Percentiles rank a stretch among this genome's conserved stretches.
phyloP scores from a whole-genome alignment of 2,888 invertebrate species.

The Cantharis rustica region DNA sequence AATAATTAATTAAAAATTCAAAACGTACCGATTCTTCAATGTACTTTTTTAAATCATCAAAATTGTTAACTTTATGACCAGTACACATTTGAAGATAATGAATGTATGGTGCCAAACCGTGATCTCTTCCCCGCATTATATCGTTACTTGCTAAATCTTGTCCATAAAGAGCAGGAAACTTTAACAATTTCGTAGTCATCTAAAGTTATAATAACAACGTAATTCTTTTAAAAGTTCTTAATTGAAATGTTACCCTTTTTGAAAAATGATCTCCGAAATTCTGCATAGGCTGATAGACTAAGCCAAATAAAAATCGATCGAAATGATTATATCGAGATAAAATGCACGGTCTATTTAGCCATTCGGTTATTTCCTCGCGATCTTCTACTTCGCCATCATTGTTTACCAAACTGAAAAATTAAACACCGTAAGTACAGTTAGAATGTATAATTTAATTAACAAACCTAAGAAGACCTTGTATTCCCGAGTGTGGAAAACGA shows the following conservation, averaged over 20 bases:
- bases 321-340: neutral
- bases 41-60: neutral
- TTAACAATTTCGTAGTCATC: neutral
- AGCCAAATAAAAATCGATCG: neutral
- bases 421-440: neutral
- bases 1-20: neutral
- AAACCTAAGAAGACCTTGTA: constrained; percentile 56
- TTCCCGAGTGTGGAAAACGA: constrained; percentile 67
- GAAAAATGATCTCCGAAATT: neutral
- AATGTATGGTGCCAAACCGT: neutral
- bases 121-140: neutral
- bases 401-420: neutral
- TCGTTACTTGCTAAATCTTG: neutral
- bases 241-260: neutral
- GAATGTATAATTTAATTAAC: neutral
- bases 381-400: neutral
- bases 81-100: neutral
- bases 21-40: neutral
- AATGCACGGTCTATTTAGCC: neutral
- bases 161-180: neutral
- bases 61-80: neutral
- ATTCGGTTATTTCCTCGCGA: neutral
- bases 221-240: neutral
- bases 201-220: neutral
- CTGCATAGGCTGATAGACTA: neutral